Evolutionary conservation across 2,888 invertebrate genomes (phyloP).

Genomic region (Polydesmus complanatus): DNA sequence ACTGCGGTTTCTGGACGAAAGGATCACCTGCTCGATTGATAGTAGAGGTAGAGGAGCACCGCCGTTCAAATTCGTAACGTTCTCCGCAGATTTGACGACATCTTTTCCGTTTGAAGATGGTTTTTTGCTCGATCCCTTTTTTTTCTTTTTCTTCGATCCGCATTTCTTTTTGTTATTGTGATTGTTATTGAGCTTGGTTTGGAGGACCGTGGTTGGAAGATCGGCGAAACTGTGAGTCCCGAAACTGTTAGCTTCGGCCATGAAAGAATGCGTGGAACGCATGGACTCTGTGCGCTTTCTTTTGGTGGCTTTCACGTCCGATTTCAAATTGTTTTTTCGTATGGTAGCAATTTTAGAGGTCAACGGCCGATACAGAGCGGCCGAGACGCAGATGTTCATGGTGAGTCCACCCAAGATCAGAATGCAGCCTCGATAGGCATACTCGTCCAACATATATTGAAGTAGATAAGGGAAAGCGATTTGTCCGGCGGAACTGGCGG

Average conservation of each 20-base stretch:
- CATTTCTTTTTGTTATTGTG: not conserved
- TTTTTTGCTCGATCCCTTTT: not conserved
- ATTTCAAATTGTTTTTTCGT: not conserved
- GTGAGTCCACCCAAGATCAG: conserved; percentile 55
- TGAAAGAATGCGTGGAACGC: not conserved
- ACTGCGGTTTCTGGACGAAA: conserved; percentile 6
- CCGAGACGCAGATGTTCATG: conserved; percentile 59
- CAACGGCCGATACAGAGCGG: conserved; percentile 49
- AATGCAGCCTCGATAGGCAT: conserved; percentile 50
- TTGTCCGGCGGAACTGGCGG: conserved; percentile 60
- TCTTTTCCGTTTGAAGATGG: not conserved
- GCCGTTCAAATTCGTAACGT: not conserved
- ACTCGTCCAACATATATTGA: conserved; percentile 21
- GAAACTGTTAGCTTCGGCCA: not conserved
- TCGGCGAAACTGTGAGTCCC: not conserved
- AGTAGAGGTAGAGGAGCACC: not conserved
- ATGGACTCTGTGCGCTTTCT: not conserved
- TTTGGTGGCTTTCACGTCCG: not conserved
- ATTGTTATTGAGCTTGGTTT: not conserved
- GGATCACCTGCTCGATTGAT: not conserved
- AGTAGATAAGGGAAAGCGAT: conserved; percentile 28
- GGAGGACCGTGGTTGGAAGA: not conserved
- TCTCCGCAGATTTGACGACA: not conserved
- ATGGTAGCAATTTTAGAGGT: conserved; percentile 22
- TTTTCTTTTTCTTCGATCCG: not conserved